Evolutionary conservation across 2,113 vertebrate genomes (phyloP).

Genomic region (Leptodactylus fuscus): DNA sequence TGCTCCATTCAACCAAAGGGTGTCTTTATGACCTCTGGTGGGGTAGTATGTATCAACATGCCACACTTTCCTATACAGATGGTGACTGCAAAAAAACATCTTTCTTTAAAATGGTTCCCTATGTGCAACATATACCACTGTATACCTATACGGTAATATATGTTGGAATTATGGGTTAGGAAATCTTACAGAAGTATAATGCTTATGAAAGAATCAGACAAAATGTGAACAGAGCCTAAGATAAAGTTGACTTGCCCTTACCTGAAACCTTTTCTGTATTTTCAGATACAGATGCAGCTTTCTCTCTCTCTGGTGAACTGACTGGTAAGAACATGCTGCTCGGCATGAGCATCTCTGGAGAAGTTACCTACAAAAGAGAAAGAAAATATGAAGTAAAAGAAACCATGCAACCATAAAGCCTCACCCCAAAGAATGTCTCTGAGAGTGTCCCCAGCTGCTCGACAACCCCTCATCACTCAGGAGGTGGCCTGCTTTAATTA

Average conservation of each 20-base stretch:
- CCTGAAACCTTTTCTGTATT: slow-evolving; percentile 84
- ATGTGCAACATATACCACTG: no score
- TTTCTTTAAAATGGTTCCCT: no score
- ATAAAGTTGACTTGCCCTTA: slow-evolving; percentile 71
- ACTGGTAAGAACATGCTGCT: slow-evolving; percentile 95
- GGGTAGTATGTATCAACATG: no score
- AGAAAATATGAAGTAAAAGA: slow-evolving; percentile 60
- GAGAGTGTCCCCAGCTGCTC: slow-evolving; percentile 54
- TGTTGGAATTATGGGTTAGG: no score
- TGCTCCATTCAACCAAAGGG: no score
- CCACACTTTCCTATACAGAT: no score
- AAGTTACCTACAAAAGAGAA: slow-evolving; percentile 83
- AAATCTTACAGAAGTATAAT: no score
- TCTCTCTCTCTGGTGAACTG: slow-evolving; percentile 83
- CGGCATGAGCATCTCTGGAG: slow-evolving; percentile 92
- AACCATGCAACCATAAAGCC: background rate
- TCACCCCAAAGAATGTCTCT: slow-evolving; percentile 62
- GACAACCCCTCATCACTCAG: slow-evolving; percentile 60
- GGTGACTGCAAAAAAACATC: no score
- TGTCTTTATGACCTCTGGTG: no score
- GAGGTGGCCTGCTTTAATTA: slow-evolving; percentile 74
- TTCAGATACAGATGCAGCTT: slow-evolving; percentile 72
- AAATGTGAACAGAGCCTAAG: no score
- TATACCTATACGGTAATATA: no score
- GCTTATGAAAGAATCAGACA: no score